These are phyloP conservation scores for Tarsius wallacei DNA, from an alignment of 2,797 vertebrate species.

Conservation along the genomic window DNA sequence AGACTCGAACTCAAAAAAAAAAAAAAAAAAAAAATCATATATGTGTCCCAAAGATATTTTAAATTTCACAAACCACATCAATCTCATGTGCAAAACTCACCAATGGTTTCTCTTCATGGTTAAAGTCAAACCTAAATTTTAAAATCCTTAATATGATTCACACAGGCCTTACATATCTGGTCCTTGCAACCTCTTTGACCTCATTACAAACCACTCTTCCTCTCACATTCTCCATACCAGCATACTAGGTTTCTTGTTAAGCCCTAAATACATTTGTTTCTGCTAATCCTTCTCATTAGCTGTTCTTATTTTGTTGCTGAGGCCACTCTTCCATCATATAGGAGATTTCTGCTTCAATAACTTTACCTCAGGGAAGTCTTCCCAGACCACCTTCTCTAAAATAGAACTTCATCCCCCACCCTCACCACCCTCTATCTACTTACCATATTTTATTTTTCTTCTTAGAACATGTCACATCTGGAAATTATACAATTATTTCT, in stretches of 20 bases:
- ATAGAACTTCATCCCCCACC: neutral
- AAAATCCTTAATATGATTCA: neutral
- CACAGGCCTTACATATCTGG: neutral
- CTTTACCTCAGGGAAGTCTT: constrained; percentile 20
- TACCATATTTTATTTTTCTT: neutral
- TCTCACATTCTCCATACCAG: neutral
- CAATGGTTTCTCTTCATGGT: neutral
- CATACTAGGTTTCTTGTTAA: neutral
- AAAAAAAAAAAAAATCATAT: neutral
- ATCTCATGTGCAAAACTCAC: neutral
- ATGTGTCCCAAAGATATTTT: constrained; percentile 37
- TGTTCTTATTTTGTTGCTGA: neutral
- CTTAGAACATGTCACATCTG: neutral
- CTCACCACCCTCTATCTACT: neutral
- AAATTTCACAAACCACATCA: constrained; percentile 48
- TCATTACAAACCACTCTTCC: neutral
- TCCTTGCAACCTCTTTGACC: neutral
- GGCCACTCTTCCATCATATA: neutral
- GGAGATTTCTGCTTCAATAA: constrained; percentile 13
- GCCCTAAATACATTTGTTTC: neutral
- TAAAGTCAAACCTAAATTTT: constrained; percentile 42
- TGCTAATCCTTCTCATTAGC: neutral
- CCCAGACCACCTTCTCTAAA: neutral
- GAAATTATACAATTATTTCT: constrained; percentile 35
- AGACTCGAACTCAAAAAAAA: no score